Base-by-base conservation (phyloP, 2,113 vertebrate genomes). In the Cebus imitator region DNA sequence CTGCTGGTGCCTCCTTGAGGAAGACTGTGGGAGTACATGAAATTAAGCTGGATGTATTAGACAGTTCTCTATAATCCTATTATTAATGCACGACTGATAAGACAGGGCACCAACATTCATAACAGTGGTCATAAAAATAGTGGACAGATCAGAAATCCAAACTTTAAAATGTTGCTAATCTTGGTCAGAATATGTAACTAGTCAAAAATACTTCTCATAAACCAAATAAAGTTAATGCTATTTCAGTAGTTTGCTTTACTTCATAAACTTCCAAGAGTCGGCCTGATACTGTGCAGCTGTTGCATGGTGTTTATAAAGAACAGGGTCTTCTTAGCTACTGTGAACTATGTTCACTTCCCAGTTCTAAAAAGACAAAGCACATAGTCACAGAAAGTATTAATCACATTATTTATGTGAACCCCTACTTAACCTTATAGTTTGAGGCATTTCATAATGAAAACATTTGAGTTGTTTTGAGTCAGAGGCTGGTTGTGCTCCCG, bases 161-260 rank as follows among this genome's bases (percentile, higher is more conserved):
- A 87, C 43, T n/a, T 35, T 84, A 21, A 61, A 86, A 93, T 81
- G 66, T 78, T 85, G 92, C 45, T 94, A 94, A 94, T 94, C 88
- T 92, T 95, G 64, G 25, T 85, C 48, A 97, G 96, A 90, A 92
- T 91, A 87, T 37, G 72, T n/a, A 94, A 57, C 87, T 83, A 79
- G 82, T 94, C n/a, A 81, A 88, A 96, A 97, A 86, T 86, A 95
- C 96, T 90, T 88, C 37, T 85, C 40, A 84, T 81, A 94, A 80
- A 55, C 80, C 89, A 94, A 95, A 93, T 90, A 87, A 95, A 85
- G 73, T 68, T 94, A 92, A 90, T 68, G 50, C 57, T 92, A 72
- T 95, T 94, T 96, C 6, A 13, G 87, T 78, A 58, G 80, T 70
- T 90, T 95, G 83, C 52, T 96, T 86, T 89, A 72, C 55, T 78